A percentile compares a stretch with the other conserved stretches of the same genome.
phyloP scores from a whole-genome alignment of 2,888 invertebrate genomes.

The Norana najaformis region DNA sequence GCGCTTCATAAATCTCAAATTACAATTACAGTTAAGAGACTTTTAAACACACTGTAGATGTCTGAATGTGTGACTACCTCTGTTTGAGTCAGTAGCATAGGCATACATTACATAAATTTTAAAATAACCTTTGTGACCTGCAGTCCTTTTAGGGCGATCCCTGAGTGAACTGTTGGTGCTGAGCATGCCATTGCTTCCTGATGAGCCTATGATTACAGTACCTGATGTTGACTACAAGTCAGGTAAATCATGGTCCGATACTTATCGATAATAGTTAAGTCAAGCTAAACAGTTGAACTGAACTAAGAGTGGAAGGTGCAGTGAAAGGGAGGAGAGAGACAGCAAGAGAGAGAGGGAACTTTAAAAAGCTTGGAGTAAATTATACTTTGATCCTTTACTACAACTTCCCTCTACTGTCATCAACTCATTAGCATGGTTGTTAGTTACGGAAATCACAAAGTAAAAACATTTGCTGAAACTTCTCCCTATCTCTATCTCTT shows the following conservation, averaged over 20 bases:
- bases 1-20: too few species aligned
- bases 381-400: too few species aligned
- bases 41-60: neutral
- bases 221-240: neutral
- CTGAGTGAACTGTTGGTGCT: neutral
- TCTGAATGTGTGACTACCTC: neutral
- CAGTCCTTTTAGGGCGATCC: slow-evolving; percentile 5
- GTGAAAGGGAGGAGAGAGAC: too few species aligned
- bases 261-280: neutral
- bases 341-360: too few species aligned
- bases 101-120: neutral
- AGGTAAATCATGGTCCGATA: neutral
- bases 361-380: too few species aligned
- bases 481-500: neutral
- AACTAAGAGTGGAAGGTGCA: neutral
- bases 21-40: too few species aligned
- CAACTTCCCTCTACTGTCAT: neutral
- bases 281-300: neutral
- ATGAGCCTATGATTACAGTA: neutral
- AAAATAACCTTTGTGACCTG: neutral
- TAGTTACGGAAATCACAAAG: neutral
- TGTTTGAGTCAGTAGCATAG: neutral
- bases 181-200: neutral
- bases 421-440: too few species aligned
- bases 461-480: neutral